phyloP scores from a whole-genome alignment of 1,140 invertebrate species.

The Galendromus occidentalis region DNA sequence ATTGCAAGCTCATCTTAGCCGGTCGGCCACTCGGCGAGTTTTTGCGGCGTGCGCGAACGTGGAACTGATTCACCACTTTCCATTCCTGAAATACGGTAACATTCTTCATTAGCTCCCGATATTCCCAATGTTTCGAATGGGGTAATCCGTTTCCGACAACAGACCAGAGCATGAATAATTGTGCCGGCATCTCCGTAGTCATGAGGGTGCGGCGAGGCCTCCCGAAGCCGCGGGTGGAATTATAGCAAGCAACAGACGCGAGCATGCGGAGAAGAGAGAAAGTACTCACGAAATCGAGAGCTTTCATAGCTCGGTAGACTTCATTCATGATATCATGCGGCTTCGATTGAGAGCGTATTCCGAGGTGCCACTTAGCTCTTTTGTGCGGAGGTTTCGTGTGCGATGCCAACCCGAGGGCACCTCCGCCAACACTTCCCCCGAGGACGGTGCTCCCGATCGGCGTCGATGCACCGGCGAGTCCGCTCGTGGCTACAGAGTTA shows the following conservation, averaged over 20 bases:
- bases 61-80: constrained; percentile 87
- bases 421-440: too few relatives aligned
- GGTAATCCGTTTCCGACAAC: too few relatives aligned
- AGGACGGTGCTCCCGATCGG: too few relatives aligned
- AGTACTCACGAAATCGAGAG: constrained; percentile 62
- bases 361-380: constrained; percentile 94
- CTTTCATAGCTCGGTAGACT: constrained; percentile 97
- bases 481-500: too few relatives aligned
- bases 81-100: constrained; percentile 57
- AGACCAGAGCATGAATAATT: too few relatives aligned
- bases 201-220: too few relatives aligned
- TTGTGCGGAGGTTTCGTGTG: constrained; percentile 33
- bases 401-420: constrained; percentile 27
- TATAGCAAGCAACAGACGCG: too few relatives aligned
- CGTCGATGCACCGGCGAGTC: too few relatives aligned
- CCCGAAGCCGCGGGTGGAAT: too few relatives aligned
- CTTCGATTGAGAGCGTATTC: constrained; percentile 93
- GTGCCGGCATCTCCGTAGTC: too few relatives aligned
- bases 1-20: constrained; percentile 88
- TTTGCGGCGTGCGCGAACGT: constrained; percentile 65
- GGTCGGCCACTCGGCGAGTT: constrained; percentile 53
- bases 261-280: too few relatives aligned
- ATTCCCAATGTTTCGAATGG: not conserved
- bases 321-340: constrained; percentile 99
- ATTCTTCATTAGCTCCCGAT: constrained; percentile 17